phyloP scores from a whole-genome alignment of 1,140 invertebrate species.

The Zaprionus lachaisei region DNA sequence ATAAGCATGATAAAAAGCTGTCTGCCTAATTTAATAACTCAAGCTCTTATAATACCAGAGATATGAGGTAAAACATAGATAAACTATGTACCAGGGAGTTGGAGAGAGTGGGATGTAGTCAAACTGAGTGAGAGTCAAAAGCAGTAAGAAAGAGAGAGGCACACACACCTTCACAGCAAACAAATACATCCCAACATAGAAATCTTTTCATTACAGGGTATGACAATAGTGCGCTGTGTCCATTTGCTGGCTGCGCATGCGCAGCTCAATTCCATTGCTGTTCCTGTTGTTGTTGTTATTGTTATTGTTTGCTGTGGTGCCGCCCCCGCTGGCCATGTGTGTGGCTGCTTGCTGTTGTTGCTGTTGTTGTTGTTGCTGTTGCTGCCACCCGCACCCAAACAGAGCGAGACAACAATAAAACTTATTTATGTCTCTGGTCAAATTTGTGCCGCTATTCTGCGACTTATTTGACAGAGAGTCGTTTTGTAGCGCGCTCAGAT shows the following conservation, averaged over 20 bases:
- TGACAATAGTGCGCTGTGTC: conserved; percentile 30
- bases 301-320: background rate
- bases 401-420: conserved; percentile 71
- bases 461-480: conserved; percentile 80
- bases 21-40: background rate
- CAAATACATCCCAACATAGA: background rate
- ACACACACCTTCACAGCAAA: background rate
- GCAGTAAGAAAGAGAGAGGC: background rate
- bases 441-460: conserved; percentile 79
- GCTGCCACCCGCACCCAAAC: conserved; percentile 57
- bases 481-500: conserved; percentile 76
- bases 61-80: background rate
- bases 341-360: background rate
- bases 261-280: conserved; percentile 16
- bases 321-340: conserved; percentile 64
- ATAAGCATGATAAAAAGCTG: background rate
- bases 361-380: too few species aligned
- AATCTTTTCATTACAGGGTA: background rate
- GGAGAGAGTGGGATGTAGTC: background rate
- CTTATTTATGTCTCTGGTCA: conserved; percentile 82
- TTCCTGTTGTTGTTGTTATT: conserved; percentile 10
- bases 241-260: conserved; percentile 43
- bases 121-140: background rate
- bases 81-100: background rate
- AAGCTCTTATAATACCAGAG: background rate